A percentile compares a stretch with the other conserved stretches of the same genome.
phyloP scores from a whole-genome alignment of 2,113 vertebrate genomes.

The Barnardius zonarius region DNA sequence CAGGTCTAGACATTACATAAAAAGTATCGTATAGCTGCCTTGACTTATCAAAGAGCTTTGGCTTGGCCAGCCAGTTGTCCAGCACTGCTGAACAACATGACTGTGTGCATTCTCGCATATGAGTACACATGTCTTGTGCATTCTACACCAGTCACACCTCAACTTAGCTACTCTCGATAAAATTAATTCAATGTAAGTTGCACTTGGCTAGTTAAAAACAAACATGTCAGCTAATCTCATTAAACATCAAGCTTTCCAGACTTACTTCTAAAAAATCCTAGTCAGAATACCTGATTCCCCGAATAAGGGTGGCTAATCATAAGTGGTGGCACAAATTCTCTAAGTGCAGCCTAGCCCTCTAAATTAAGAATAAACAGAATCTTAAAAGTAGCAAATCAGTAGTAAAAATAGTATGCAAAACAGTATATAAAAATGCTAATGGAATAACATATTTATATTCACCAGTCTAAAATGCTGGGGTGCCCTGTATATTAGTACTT shows the following conservation, averaged over 20 bases:
- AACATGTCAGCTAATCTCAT: not conserved
- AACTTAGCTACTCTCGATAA: not conserved
- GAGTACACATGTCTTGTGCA: not conserved
- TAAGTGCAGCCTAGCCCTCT: not conserved
- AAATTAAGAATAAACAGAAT: not conserved
- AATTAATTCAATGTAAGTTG: not conserved
- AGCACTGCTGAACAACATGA: not conserved
- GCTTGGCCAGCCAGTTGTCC: not conserved
- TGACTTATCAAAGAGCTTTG: not conserved
- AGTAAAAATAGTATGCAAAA: not conserved
- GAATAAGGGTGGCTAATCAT: not conserved
- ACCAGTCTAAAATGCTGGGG: not conserved
- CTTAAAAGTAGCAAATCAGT: not conserved
- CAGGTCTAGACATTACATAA: not conserved
- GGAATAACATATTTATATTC: not conserved
- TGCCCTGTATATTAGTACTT: not conserved
- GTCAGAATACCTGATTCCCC: rapidly evolving
- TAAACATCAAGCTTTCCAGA: not conserved
- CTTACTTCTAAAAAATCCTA: not conserved
- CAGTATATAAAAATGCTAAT: not conserved
- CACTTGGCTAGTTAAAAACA: not conserved
- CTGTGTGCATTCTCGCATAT: rapidly evolving
- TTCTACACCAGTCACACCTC: not conserved
- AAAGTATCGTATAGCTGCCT: not conserved
- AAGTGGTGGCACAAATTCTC: not conserved